phyloP scores from a whole-genome alignment of 2,113 vertebrate species.

The Lepus timidus region DNA sequence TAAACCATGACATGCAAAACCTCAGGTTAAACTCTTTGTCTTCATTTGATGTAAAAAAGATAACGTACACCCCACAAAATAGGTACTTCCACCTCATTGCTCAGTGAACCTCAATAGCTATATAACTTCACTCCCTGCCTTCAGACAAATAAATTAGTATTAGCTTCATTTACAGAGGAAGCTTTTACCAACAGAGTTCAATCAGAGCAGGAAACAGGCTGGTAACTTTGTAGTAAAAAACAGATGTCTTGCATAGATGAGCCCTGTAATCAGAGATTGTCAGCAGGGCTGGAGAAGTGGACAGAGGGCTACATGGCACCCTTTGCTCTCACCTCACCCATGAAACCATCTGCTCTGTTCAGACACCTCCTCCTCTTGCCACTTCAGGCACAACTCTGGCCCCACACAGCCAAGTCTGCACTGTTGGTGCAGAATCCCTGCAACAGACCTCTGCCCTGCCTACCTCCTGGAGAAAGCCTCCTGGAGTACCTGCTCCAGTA shows the following conservation, averaged over 20 bases:
- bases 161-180: conserved; percentile 42
- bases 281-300: not conserved
- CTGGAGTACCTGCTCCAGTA: not conserved
- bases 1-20: not conserved
- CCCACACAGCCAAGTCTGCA: not conserved
- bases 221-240: conserved; percentile 51
- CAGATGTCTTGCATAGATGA: conserved; percentile 46
- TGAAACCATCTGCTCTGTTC: not conserved
- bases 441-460: not conserved
- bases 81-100: not conserved
- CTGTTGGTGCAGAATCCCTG: not conserved
- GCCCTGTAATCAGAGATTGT: conserved; percentile 22
- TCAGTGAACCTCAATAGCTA: conserved; percentile 24
- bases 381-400: not conserved
- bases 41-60: conserved; percentile 15
- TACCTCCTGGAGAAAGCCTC: not conserved
- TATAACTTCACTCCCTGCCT: conserved; percentile 27
- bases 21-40: conserved; percentile 21
- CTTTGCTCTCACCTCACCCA: not conserved
- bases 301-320: not conserved
- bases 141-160: conserved; percentile 69
- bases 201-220: conserved; percentile 63
- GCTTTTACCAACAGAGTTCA: conserved; percentile 65
- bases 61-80: not conserved
- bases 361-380: not conserved